Conservation (phyloP, 2,888 invertebrate species). For the Chrysopilus asiliformis region DNA sequence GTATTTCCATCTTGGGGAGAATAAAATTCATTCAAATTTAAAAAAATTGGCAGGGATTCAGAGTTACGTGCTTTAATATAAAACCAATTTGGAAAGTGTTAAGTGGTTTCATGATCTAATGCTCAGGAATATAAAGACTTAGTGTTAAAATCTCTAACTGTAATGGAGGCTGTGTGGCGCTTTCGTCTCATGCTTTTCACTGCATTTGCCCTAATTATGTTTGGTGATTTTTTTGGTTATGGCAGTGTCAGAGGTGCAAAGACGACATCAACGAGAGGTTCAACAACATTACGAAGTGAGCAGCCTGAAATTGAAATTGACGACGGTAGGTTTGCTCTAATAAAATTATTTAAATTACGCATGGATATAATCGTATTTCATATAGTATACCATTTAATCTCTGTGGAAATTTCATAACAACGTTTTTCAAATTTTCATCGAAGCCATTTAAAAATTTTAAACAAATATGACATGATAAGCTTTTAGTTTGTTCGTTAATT, state of each 20-base stretch:
- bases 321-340: constrained; percentile 30
- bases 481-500: too few species aligned
- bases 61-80: neutral
- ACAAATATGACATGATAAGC: too few species aligned
- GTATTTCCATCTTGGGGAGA: too few species aligned
- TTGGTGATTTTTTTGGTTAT: constrained; percentile 34
- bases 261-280: constrained; percentile 19
- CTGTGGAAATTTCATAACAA: too few species aligned
- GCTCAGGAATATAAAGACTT: too few species aligned
- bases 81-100: neutral
- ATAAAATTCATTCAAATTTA: neutral
- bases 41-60: neutral
- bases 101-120: neutral
- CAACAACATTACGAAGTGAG: constrained; percentile 30
- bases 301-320: constrained; percentile 33
- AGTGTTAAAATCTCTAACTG: neutral
- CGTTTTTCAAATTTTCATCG: too few species aligned
- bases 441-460: too few species aligned
- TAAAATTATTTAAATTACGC: too few species aligned
- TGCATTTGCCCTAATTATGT: constrained; percentile 30
- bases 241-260: constrained; percentile 30
- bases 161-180: constrained; percentile 35
- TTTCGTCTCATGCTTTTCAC: constrained; percentile 33
- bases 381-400: too few species aligned
- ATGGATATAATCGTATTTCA: too few species aligned